Evolutionary conservation across 2,888 invertebrate species (phyloP).

Genomic region (Cheiracanthium punctorium): DNA sequence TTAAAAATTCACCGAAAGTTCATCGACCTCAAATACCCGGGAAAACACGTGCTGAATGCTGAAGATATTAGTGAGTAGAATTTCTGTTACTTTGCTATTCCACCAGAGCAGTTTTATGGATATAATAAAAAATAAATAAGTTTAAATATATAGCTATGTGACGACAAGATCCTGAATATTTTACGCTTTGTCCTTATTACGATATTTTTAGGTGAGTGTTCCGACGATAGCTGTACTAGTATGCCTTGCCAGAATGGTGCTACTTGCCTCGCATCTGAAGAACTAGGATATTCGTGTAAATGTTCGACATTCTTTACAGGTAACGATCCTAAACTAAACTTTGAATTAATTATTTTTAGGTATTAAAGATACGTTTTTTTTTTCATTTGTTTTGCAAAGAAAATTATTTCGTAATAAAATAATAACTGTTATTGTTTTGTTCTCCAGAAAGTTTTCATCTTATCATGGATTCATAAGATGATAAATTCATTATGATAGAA

Average conservation of each 20-base stretch:
- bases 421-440: too few species aligned
- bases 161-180: too few species aligned
- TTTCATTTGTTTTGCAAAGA: too few species aligned
- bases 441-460: too few species aligned
- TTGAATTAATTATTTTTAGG: too few species aligned
- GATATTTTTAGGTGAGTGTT: constrained; percentile 79
- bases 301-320: constrained; percentile 81
- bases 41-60: constrained; percentile 75
- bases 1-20: constrained; percentile 86
- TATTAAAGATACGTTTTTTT: too few species aligned
- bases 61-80: constrained; percentile 75
- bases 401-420: too few species aligned
- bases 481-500: too few species aligned
- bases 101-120: too few species aligned
- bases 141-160: not conserved
- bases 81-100: not conserved
- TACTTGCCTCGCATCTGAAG: constrained; percentile 82
- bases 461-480: too few species aligned
- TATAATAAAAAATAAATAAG: too few species aligned
- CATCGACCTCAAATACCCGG: constrained; percentile 80
- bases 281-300: constrained; percentile 80
- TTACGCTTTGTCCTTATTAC: not conserved
- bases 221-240: constrained; percentile 86
- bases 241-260: constrained; percentile 87
- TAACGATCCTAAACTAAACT: too few species aligned